Base-by-base conservation (phyloP, 2,888 invertebrate species). In the Charanyca ferruginea region DNA sequence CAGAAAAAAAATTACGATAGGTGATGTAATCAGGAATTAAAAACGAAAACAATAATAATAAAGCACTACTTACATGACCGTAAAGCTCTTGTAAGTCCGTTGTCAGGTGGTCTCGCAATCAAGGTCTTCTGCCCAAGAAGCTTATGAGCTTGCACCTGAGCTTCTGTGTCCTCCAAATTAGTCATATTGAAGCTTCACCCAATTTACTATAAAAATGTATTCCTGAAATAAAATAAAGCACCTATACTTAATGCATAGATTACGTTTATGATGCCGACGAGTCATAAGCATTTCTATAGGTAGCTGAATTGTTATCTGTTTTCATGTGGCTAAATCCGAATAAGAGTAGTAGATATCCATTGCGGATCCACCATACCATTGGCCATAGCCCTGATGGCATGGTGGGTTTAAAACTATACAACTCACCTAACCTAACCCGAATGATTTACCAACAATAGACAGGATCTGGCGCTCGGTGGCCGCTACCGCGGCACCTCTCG, bases 31-130 rank as follows among this genome's bases (percentile, higher is more conserved):
- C n/a, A n/a, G n/a, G n/a, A n/a, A n/a, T n/a, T n/a, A n/a, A n/a
- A n/a, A n/a, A n/a, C n/a, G n/a, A n/a, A n/a, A n/a, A n/a, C n/a
- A n/a, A n/a, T n/a, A n/a, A n/a, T n/a, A 59, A 28, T 38, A 63
- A 47, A 54, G 25, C 8, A 44, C 0, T 80, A 93, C 95, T 92
- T 81, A 95, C 95, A 95, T 90, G 93, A 91, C 82, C 94, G 86
- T 35, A 95, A 73, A 7, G 88, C 80, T 68, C 88, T 89, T 0
- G 92, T 94, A 0, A 94, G 76, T 3, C 87, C 87, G 48, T 89
- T 94, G 72, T 95, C 95, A 38, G 86, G 85, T 58, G 82, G 87
- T 65, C 73, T 83, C 0, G 87, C 83, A 0, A 59, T 71, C 41
- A 66, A 81, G 0, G 90, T 86, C 73, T 91, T 92, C 79, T 93